Base-by-base conservation (phyloP, 1,140 invertebrate species). In the Drosophila ogumai region DNA sequence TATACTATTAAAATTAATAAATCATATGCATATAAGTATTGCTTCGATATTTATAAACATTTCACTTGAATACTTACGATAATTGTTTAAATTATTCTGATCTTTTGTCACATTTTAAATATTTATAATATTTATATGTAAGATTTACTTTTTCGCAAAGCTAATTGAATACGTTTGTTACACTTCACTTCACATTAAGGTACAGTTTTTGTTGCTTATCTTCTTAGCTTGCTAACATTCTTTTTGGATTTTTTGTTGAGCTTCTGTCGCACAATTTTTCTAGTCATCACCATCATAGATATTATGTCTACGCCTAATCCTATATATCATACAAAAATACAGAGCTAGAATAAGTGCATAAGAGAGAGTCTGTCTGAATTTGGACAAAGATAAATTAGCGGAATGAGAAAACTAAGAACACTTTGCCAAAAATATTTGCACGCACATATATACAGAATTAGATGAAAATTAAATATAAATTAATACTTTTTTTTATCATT, bases 121-220 rank as follows among this genome's bases (percentile, higher is more conserved):
- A 49, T 74, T 74, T 36, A n/a, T 17, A 75, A 73, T 75, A 75
- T 75, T 72, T 74, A 34, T 36, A 46, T 66, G 25, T 38, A 47
- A 17, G n/a, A 65, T 34, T 46, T 32, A 19, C 22, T 17, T 25
- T 74, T 50, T 85, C 59, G 69, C 82, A 87, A 87, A 87, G 82
- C 82, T 86, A 82, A 81, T 87, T 82, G 52, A 86, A 86, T 87
- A 87, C 75, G 54, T 71, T 82, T 87, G 55, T 84, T 80, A 64
- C 64, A 64, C 52, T 85, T 78, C 63, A 46, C 25, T 38, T 63
- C 46, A 64, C 44, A 60, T 78, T 87, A 88, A 87, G 84, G 84
- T 87, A 87, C 84, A 87, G 76, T 52, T 41, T 80, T 73, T 69
- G 60, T 78, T 79, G 65, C 56, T 81, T 81, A 63, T 28, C 25